phyloP scores from a whole-genome alignment of 2,113 vertebrate genomes.

The Cebidichthys violaceus region DNA sequence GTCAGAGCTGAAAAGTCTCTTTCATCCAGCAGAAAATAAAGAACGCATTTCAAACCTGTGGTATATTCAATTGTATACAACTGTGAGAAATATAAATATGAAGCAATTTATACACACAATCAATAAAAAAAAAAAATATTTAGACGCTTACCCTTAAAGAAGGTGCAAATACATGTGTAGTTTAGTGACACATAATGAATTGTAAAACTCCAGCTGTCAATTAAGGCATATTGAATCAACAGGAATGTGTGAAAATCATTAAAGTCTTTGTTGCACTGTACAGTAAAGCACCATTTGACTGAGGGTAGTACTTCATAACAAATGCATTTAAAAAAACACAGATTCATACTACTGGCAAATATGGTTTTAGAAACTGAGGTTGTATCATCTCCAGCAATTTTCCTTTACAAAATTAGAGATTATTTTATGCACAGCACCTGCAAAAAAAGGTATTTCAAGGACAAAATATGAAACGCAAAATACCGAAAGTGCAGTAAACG shows the following conservation, averaged over 20 bases:
- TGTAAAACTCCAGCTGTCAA: slow-evolving; percentile 13
- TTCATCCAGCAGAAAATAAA: slow-evolving; percentile 18
- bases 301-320: slow-evolving; percentile 48
- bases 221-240: slow-evolving; percentile 10
- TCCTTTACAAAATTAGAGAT: slow-evolving; percentile 31
- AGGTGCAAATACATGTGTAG: slow-evolving; percentile 19
- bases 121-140: slow-evolving; percentile 29
- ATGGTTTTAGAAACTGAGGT: neutral
- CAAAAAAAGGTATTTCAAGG: slow-evolving; percentile 26
- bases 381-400: slow-evolving; percentile 22
- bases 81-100: slow-evolving; percentile 72
- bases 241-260: slow-evolving; percentile 20
- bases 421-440: slow-evolving; percentile 63
- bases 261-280: slow-evolving; percentile 19
- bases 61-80: slow-evolving; percentile 49
- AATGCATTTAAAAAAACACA: slow-evolving; percentile 24
- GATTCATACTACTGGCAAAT: slow-evolving; percentile 30
- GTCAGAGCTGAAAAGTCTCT: neutral
- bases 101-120: slow-evolving; percentile 68
- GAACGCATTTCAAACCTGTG: slow-evolving; percentile 7
- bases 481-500: slow-evolving; percentile 30
- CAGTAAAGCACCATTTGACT: slow-evolving; percentile 40
- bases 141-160: neutral
- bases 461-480: slow-evolving; percentile 30
- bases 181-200: neutral